Evolutionary conservation across 2,113 vertebrate species (phyloP).

Genomic region (Spilogale gracilis): DNA sequence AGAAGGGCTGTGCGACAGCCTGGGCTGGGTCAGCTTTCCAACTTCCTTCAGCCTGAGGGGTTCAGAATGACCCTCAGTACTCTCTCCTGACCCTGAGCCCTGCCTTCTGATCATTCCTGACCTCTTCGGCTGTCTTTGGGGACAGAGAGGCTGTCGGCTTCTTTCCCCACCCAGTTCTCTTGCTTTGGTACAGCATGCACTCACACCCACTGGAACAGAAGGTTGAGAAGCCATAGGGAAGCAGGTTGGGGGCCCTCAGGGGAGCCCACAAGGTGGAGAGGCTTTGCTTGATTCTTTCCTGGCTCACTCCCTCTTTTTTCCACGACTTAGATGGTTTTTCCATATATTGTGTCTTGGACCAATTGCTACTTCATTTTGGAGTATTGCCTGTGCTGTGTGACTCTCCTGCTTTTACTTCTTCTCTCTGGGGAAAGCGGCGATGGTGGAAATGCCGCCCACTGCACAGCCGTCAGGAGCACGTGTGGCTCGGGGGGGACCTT

Average conservation of each 20-base stretch:
- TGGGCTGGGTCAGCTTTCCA: background rate
- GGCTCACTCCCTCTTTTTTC: background rate
- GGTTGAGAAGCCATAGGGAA: background rate
- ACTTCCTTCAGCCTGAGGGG: background rate
- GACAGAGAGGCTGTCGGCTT: background rate
- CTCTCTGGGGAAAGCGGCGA: background rate
- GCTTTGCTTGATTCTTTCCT: background rate
- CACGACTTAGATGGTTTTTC: background rate
- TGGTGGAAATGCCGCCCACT: fast-evolving
- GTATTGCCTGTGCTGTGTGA: background rate
- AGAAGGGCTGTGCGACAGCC: fast-evolving
- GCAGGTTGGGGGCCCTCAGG: no score
- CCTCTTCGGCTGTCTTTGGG: background rate
- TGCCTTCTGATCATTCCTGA: background rate
- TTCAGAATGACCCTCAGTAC: background rate
- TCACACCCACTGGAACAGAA: background rate
- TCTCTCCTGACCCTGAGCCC: background rate
- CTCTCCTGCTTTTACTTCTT: background rate
- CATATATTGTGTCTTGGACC: background rate
- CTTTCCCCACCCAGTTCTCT: no score
- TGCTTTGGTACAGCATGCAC: background rate
- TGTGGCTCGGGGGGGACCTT: background rate
- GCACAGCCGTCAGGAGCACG: background rate
- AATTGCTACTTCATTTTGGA: background rate
- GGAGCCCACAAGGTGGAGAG: no score